Evolutionary conservation across 2,797 vertebrate species (phyloP).

Genomic region (Lepidocolaptes lacrymiger): DNA sequence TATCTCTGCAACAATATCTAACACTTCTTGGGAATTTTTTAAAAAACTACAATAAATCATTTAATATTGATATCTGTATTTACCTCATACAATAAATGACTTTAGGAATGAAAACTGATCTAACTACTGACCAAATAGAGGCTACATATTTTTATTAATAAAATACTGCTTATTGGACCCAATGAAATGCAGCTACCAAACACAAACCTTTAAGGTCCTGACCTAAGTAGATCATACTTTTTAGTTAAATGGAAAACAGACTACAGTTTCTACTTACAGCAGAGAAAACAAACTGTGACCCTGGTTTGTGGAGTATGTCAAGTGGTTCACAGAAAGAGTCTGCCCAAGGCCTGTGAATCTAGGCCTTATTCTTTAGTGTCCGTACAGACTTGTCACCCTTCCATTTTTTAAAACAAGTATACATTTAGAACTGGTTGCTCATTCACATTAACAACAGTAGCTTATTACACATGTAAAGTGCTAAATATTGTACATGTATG

Average conservation of each 20-base stretch:
- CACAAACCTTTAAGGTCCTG: neutral
- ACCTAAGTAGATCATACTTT: neutral
- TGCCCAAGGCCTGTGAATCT: neutral
- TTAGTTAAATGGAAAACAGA: neutral
- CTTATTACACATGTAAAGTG: neutral
- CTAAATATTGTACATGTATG: neutral
- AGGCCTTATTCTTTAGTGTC: neutral
- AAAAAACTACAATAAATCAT: neutral
- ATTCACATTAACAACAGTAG: neutral
- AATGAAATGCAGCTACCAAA: neutral
- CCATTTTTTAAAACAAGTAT: neutral
- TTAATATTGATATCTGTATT: neutral
- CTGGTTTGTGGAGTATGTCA: neutral
- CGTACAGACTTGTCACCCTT: neutral
- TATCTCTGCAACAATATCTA: neutral
- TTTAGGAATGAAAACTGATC: neutral
- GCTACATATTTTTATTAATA: neutral
- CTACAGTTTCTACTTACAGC: neutral
- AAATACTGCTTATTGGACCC: neutral
- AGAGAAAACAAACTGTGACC: neutral
- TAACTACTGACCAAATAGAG: neutral
- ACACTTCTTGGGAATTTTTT: neutral
- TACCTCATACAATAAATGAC: neutral
- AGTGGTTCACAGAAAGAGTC: neutral
- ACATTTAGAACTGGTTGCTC: neutral